Evolutionary conservation across 2,888 invertebrate species (phyloP).

Genomic region (Yponomeuta evonymella): DNA sequence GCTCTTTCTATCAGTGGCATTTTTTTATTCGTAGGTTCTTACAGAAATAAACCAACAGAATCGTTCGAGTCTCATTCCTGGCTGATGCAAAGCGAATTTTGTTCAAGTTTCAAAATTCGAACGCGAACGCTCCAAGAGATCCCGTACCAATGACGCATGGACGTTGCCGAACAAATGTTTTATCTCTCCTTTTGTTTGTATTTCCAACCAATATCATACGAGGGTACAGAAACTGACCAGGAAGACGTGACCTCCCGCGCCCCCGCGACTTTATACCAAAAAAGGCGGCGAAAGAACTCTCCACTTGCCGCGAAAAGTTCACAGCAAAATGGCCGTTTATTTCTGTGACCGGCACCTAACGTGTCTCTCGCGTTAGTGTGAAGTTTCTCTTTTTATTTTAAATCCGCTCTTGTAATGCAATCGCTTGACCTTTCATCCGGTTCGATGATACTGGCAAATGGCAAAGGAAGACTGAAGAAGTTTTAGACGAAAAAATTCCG

Average conservation of each 20-base stretch:
- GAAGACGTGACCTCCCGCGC: conserved; percentile 30
- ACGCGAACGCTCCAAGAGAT: neutral
- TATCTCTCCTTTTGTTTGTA: conserved; percentile 72
- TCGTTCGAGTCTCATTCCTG: neutral
- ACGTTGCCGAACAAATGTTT: conserved; percentile 69
- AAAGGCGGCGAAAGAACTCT: conserved; percentile 13
- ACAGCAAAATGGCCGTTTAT: conserved; percentile 37
- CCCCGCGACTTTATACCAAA: conserved; percentile 20
- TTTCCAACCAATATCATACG: conserved; percentile 61
- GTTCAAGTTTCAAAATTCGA: neutral
- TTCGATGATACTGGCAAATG: conserved; percentile 4
- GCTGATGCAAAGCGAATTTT: neutral
- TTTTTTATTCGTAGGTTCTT: no score
- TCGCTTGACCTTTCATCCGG: conserved; percentile 12
- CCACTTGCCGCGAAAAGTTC: conserved; percentile 28
- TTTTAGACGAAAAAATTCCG: neutral
- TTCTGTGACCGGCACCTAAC: conserved; percentile 35
- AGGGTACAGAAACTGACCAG: conserved; percentile 33
- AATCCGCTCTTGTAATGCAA: conserved; percentile 17
- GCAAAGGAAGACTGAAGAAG: neutral
- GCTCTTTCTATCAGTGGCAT: no score
- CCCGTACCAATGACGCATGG: conserved; percentile 27
- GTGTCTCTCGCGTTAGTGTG: conserved; percentile 30
- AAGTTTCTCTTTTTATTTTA: conserved; percentile 17
- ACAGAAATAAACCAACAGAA: neutral